A percentile compares a stretch with the other conserved stretches of the same genome.
Conservation (phyloP, 2,888 invertebrate genomes). For the Torymus texanus region DNA sequence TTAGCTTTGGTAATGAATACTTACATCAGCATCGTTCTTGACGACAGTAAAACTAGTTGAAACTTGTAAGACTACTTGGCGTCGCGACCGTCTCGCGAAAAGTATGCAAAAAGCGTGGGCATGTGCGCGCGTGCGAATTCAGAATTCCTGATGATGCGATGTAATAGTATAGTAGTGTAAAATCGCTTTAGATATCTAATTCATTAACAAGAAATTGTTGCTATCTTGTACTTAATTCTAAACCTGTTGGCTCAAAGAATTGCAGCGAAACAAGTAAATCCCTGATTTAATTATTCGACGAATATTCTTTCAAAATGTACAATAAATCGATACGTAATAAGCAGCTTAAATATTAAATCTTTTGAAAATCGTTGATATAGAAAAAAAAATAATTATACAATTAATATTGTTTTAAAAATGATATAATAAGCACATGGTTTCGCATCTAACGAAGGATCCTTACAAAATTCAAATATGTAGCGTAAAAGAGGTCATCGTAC, state of each 20-base stretch:
- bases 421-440: not conserved
- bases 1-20: no score
- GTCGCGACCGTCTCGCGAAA: not conserved
- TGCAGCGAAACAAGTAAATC: no score
- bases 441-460: constrained; percentile 11
- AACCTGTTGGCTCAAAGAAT: no score
- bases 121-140: not conserved
- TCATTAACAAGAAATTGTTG: constrained; percentile 1
- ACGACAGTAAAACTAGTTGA: not conserved
- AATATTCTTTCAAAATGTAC: no score
- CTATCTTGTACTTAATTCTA: no score
- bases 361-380: no score
- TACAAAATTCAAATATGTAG: constrained; percentile 30
- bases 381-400: no score
- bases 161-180: constrained; percentile 8
- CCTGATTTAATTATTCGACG: no score
- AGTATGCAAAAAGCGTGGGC: not conserved
- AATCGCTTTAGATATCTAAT: constrained; percentile 10
- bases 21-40: not conserved
- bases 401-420: not conserved
- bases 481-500: constrained; percentile 39
- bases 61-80: constrained; percentile 10
- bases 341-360: no score
- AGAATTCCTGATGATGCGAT: constrained; percentile 14
- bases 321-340: no score